These are phyloP conservation scores for Endotricha flammealis DNA, from an alignment of 2,888 invertebrate genomes.

Conservation along the genomic window DNA sequence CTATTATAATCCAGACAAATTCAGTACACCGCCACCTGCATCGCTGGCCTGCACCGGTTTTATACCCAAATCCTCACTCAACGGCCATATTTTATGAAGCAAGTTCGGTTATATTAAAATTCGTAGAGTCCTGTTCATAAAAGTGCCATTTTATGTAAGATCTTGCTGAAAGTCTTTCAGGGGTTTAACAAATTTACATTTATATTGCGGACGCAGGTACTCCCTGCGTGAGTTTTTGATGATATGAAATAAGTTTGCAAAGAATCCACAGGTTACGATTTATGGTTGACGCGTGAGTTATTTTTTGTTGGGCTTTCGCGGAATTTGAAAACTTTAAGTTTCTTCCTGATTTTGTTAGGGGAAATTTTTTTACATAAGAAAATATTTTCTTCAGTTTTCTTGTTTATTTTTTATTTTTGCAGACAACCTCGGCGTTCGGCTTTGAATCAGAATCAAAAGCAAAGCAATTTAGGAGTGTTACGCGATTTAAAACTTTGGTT, in stretches of 20 bases:
- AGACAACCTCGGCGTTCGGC: no score
- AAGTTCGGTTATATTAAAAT: conserved; percentile 36
- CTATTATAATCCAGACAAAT: no score
- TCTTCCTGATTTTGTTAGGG: no score
- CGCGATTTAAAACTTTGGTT: no score
- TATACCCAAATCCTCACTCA: conserved; percentile 25
- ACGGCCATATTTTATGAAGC: conserved; percentile 32
- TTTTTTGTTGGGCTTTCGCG: no score
- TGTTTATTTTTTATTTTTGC: no score
- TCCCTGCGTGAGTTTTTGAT: conserved; percentile 4
- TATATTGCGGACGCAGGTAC: conserved; percentile 34
- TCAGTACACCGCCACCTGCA: background rate
- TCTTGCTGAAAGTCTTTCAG: conserved; percentile 21
- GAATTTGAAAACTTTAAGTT: no score
- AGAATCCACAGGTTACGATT: background rate
- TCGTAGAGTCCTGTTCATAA: conserved; percentile 33
- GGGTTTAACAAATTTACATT: conserved; percentile 37
- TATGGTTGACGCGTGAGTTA: no score
- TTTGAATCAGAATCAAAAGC: no score
- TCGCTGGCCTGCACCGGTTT: conserved; percentile 7
- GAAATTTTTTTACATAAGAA: no score
- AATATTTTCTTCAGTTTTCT: no score
- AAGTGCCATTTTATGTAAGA: conserved; percentile 32
- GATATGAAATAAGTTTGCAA: conserved; percentile 8
- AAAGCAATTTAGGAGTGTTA: no score